Evolutionary conservation across 1,140 invertebrate species (phyloP), one percentile per base, ranked within the genome.

Genomic region (Caenorhabditis latens): DNA sequence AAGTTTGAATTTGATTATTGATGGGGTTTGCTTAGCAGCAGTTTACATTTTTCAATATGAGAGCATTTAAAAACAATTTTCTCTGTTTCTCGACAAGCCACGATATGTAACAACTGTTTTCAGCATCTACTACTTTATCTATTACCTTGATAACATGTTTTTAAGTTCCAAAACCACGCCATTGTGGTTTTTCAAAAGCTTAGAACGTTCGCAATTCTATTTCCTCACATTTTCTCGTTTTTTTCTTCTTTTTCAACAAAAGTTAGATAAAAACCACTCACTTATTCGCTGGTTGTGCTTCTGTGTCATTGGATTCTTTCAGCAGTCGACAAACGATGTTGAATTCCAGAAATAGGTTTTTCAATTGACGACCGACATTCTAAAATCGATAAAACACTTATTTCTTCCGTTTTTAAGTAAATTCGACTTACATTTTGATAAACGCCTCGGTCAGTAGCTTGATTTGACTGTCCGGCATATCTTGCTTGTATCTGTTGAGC

Each of bases 401-500:
- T 40, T 14, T 9, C 40, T 67, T 67, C 32, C 8, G 16, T 9
- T 11, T 67, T 21, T 21, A n/a, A 7, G 21, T 4, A 14, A 32
- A 67, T 8, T 4, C 21, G 24, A 50, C 71, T 53, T 13, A 79
- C 71, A 21, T n/a, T 79, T 46, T 46, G 50, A 24, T 79, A 50
- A 13, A 79, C 9, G 71, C 71, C n/a, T 79, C 46, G 9, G 71
- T 79, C 8, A 79, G 46, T 7, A 79, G 53, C n/a, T 43, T 79
- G n/a, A 79, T 50, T 79, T 79, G 46, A n/a, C 4, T 50, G 46
- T 53, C 71, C 46, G 4, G 1, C 4, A 79, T 46, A 53, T 79
- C 46, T 50, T 79, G 71, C 9, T 79, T 21, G 71, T 79, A 46
- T 4, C 71, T 13, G n/a, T 50, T 21, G 11, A 79, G 21, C 11